phyloP scores from a whole-genome alignment of 2,797 vertebrate genomes.

The Taenioides sp. region DNA sequence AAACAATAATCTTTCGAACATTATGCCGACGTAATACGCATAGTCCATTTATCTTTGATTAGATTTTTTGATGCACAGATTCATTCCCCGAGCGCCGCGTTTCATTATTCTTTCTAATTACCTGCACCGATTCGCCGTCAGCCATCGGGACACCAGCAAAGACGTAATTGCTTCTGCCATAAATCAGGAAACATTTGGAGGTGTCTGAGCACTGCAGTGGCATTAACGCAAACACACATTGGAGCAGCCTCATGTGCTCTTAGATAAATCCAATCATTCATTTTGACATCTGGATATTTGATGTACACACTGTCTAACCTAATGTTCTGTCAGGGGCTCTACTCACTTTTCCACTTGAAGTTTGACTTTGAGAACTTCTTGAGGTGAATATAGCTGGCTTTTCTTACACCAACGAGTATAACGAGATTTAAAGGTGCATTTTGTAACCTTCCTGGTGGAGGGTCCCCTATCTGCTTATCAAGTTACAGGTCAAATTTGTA shows the following conservation, averaged over 20 bases:
- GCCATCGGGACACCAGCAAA: constrained; percentile 59
- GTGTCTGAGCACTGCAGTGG: constrained; percentile 49
- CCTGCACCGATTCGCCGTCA: constrained; percentile 72
- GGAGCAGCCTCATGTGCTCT: constrained; percentile 50
- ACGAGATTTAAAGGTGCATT: background rate
- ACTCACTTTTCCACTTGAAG: constrained; percentile 8
- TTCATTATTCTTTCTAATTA: constrained; percentile 83
- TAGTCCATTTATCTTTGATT: constrained; percentile 77
- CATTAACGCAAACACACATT: constrained; percentile 58
- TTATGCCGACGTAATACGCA: constrained; percentile 70
- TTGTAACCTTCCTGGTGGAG: no score
- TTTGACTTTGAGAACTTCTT: constrained; percentile 12
- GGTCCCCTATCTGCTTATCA: no score
- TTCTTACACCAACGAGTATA: background rate
- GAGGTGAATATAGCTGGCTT: background rate
- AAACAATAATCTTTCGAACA: constrained; percentile 70
- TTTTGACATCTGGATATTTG: constrained; percentile 52
- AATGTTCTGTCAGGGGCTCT: constrained; percentile 19
- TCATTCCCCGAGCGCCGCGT: constrained; percentile 66
- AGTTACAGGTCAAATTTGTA: no score
- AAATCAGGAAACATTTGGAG: constrained; percentile 72
- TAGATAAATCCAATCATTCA: constrained; percentile 56
- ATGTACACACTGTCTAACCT: constrained; percentile 31
- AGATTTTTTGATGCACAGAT: constrained; percentile 72
- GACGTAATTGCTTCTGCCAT: constrained; percentile 76